Evolutionary conservation across 2,888 invertebrate species (phyloP).

Genomic region (Sympetrum striolatum): DNA sequence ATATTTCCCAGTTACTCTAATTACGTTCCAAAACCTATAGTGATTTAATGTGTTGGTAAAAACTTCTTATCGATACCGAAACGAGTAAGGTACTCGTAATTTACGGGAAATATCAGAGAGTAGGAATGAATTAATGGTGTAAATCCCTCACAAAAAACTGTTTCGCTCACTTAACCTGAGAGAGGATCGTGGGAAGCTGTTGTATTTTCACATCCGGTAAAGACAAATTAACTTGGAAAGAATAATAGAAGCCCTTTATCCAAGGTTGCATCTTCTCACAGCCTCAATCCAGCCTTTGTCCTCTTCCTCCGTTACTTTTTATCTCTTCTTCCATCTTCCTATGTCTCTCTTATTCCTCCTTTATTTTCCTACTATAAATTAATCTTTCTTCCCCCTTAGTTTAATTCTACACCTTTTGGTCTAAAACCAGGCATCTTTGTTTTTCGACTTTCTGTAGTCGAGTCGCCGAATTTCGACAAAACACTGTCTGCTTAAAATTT

Average conservation of each 20-base stretch:
- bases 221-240: slow-evolving; percentile 10
- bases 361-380: background rate
- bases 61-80: background rate
- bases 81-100: background rate
- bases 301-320: background rate
- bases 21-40: too few species aligned
- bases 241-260: background rate
- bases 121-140: background rate
- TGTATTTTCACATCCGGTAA: slow-evolving; percentile 13
- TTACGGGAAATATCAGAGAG: background rate
- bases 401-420: too few species aligned
- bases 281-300: background rate
- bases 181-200: background rate
- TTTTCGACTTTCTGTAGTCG: background rate
- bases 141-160: slow-evolving; percentile 4
- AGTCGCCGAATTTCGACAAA: too few species aligned
- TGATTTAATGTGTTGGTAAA: too few species aligned
- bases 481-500: too few species aligned
- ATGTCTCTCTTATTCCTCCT: background rate
- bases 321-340: background rate
- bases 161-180: background rate
- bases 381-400: background rate
- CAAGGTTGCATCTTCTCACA: slow-evolving; percentile 52
- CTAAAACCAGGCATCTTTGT: too few species aligned
- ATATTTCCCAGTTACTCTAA: too few species aligned